Percentiles rank a stretch among this genome's conserved stretches.
These are phyloP conservation scores for Ophion ellenae DNA, from an alignment of 2,888 invertebrate species.

Conservation along the genomic window DNA sequence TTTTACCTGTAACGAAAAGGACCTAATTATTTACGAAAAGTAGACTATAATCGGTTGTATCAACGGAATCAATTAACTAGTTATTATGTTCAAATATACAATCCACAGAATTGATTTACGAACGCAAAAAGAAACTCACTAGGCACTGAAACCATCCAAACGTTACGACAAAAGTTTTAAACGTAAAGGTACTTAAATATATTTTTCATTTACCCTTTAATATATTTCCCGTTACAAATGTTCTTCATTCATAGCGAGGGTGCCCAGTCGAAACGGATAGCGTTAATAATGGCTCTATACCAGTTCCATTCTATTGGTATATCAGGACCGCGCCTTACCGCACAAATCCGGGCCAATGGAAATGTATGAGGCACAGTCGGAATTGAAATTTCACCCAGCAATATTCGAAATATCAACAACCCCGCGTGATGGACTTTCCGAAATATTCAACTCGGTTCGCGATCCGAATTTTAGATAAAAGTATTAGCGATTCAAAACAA, in stretches of 20 bases:
- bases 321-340: neutral
- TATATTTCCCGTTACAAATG: neutral
- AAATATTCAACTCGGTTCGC: neutral
- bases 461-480: neutral
- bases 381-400: neutral
- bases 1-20: neutral
- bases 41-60: neutral
- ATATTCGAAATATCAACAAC: neutral
- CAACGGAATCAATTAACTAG: neutral
- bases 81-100: neutral
- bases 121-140: neutral
- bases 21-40: neutral
- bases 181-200: neutral
- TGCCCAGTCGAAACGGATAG: neutral
- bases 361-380: neutral
- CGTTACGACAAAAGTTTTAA: neutral
- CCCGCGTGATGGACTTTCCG: neutral
- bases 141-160: slow-evolving; percentile 2
- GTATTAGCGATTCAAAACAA: neutral
- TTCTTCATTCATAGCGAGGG: neutral
- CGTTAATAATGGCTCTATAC: neutral
- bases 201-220: neutral
- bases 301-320: neutral
- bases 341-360: neutral
- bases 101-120: neutral